Evolutionary conservation across 2,113 vertebrate species (phyloP), one percentile per base, ranked within the genome.

Genomic region (Lepidiolamprologus cunningtoni): DNA sequence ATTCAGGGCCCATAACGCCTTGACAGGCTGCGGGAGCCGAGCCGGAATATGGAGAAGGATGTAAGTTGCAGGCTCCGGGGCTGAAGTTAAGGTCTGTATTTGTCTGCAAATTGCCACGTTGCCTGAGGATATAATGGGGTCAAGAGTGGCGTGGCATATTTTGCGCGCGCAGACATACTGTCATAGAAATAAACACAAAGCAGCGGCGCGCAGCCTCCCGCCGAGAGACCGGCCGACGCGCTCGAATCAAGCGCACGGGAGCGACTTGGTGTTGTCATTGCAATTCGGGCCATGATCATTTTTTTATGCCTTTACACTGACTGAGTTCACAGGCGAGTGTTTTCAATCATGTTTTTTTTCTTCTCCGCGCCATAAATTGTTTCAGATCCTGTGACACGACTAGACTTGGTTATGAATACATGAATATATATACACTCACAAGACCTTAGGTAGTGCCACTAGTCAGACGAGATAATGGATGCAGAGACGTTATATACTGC

Each of bases 391-490:
- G 82, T 85, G 92, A 94, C 92, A 95, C 86, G 79, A 95, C 88
- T 79, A 81, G 73, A 93, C 89, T 87, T 19, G 84, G 84, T 92
- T 91, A 93, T 94, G 93, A 93, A 95, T 95, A 93, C 92, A 93
- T 94, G 92, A 93, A 95, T 93, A 93, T 80, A 89, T 82, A 88
- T 42, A 19, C 26, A 50, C 52, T 84, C 71, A 3, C 6, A 87
- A 85, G 87, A 92, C 88, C 89, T 82, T 17, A 90, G 86, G 89
- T 90, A 85, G 87, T 52, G 79, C 89, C 89, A 83, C 86, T 71
- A 86, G 88, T 88, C 92, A 87, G 86, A 85, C 47, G n/a, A 80
- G 87, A 85, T 92, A 91, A 94, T 92, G 88, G 91, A 90, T 85
- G 80, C 81, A 89, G 89, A 89, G 87, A 61, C 16, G 40, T 89